A percentile compares a stretch with the other conserved stretches of the same genome.
These are phyloP conservation scores for Siderastrea siderea DNA, from an alignment of 92 coral and sea anemone species.

Conservation along the genomic window DNA sequence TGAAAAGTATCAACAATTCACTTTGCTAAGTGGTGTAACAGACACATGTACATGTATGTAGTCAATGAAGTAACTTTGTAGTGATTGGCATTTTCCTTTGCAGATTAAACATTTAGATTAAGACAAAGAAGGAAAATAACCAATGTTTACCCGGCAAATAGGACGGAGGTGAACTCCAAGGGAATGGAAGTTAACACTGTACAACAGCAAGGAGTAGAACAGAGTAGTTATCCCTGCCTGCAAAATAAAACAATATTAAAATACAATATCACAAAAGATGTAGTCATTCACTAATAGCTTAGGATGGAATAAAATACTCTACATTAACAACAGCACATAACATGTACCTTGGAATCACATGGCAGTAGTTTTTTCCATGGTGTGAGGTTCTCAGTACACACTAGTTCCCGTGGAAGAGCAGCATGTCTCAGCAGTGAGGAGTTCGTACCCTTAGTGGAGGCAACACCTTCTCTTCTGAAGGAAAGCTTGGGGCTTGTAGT, in stretches of 20 bases:
- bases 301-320: neutral
- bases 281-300: neutral
- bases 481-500: slow-evolving; percentile 89
- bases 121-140: neutral
- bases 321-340: neutral
- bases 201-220: slow-evolving; percentile 88
- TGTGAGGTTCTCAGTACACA: slow-evolving; percentile 97
- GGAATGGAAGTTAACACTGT: slow-evolving; percentile 89
- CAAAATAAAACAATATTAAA: slow-evolving; percentile 1
- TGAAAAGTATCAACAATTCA: no score
- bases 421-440: slow-evolving; percentile 85
- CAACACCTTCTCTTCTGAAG: slow-evolving; percentile 89
- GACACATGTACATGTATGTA: no score
- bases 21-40: no score
- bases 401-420: slow-evolving; percentile 92
- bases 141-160: slow-evolving; percentile 77
- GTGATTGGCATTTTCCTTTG: neutral
- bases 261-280: neutral
- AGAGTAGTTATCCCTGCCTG: slow-evolving; percentile 97
- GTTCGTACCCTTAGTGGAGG: slow-evolving; percentile 65
- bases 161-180: slow-evolving; percentile 92
- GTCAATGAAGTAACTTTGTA: no score
- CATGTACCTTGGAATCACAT: slow-evolving; percentile 94
- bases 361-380: slow-evolving; percentile 99
- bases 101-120: neutral